Evolutionary conservation across 2,797 vertebrate genomes (phyloP), one percentile per base, ranked within the genome.

Genomic region (Peromyscus melanophrys): DNA sequence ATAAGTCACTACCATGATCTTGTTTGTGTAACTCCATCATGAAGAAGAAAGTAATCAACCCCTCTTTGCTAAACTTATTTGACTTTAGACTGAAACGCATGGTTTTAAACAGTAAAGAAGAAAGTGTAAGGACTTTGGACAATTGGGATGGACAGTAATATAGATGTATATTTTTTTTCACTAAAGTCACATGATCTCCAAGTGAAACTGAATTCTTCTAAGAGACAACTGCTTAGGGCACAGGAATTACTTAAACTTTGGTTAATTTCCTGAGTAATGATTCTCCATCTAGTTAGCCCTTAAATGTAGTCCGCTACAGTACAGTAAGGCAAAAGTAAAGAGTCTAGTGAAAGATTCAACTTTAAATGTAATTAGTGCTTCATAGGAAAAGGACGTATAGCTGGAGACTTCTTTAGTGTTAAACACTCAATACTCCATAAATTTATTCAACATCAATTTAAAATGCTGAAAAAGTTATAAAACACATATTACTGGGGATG

Each of bases 371-470:
- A 57, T 57, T 59, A 92, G 67, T 91, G 11, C 8, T 85, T 67
- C 61, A 46, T 31, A 43, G 34, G 34, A 75, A 81, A 86, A 76
- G 43, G 92, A 85, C 34, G n/a, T n/a, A 57, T 13, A 77, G 0
- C 1, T 37, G 34, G 40, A 93, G 5, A 84, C 52, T 71, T 84
- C 57, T 90, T 91, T 52, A 89, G 34, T 43, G 6, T 29, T 27
- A 17, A 96, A 95, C 59, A 49, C 93, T 97, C 92, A 91, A 96
- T 95, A 96, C 95, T 97, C 27, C n/a, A 95, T 69, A 71, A 96
- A 92, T 96, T 92, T 97, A 93, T 95, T 97, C 94, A 96, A 75
- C 65, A 13, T 85, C 55, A 97, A 97, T 52, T 46, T 95, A 96
- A 80, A 96, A 82, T 83, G 69, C 80, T 90, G 14, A 49, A 89